Base-by-base conservation (phyloP, 2,113 vertebrate genomes). In the Leucoraja erinaceus region DNA sequence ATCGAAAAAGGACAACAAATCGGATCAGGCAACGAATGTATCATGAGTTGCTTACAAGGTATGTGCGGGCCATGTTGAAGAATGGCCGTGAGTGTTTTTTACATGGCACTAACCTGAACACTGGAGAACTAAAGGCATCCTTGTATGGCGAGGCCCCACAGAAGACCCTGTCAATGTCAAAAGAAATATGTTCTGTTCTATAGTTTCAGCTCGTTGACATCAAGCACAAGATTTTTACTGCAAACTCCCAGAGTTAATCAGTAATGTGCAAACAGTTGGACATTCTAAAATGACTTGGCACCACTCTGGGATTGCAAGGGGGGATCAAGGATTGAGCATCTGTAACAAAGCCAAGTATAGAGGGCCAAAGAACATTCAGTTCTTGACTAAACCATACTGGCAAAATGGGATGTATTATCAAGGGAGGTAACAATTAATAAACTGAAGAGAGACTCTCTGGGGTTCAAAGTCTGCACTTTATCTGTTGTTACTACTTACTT, bases 331-430 rank as follows among this genome's bases (percentile, higher is more conserved):
- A 70, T 70, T 91, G 59, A 88, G 33, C 10, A 68, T 20, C 22
- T 91, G 68, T 38, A 28, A 74, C 11, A 9, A 74, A 91, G 90
- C 90, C 90, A 91, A 91, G 90, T 47, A 38, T 72, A 91, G 33
- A 91, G 72, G 16, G 90, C 68, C 33, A 91, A 91, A 72, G 90
- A 91, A 91, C 90, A 91, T 91, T 54, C 66, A 91, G 90, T 91
- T 91, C 90, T 54, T 31, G 47, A 38, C 90, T 47, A 72, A 74
- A 28, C 38, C 20, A 28, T 47, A 84, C 54, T 84, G 81, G 81
- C 47, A 59, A 84, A 84, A 38, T 22, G 54, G 68, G 54, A 25
- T 91, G 68, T 28, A 72, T 54, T 72, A 54, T 72, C 66, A 70
- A 72, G 90, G 68, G 90, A 88, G 68, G 68, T 72, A 91, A 72